Conservation (phyloP, 2,113 vertebrate genomes). For the Passer domesticus region DNA sequence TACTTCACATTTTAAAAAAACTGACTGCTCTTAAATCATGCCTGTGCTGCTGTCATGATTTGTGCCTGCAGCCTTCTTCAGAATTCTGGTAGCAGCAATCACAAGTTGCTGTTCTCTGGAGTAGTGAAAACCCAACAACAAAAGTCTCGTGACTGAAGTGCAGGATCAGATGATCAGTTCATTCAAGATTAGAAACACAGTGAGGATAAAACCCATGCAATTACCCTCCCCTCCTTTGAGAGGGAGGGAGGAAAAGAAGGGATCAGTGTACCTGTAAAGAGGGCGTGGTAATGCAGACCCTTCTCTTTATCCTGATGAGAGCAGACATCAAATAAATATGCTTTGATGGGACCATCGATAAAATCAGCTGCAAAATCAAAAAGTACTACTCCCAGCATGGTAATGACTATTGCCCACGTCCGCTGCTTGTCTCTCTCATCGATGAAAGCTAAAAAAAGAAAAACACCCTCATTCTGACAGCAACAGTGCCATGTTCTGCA, state of each 20-base stretch:
- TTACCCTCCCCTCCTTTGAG: background rate
- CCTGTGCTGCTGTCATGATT: background rate
- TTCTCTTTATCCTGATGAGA: conserved; percentile 91
- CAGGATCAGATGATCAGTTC: conserved; percentile 64
- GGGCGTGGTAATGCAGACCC: conserved; percentile 94
- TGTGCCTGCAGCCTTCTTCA: background rate
- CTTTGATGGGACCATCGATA: conserved; percentile 97
- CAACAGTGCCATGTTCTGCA: background rate
- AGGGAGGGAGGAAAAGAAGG: background rate
- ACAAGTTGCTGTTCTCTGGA: conserved; percentile 55
- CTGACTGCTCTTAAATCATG: background rate
- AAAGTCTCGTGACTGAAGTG: conserved; percentile 54
- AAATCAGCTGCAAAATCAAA: conserved; percentile 99
- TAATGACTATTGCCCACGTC: conserved; percentile 85
- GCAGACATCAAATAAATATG: conserved; percentile 97
- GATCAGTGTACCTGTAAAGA: conserved; percentile 89
- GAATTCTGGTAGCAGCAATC: conserved; percentile 7
- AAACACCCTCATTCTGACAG: conserved; percentile 32
- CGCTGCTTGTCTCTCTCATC: conserved; percentile 56
- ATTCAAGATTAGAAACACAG: conserved; percentile 26
- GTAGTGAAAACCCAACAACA: background rate
- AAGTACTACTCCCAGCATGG: conserved; percentile 94
- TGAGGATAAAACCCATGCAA: background rate
- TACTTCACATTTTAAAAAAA: background rate
- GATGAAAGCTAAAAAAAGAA: conserved; percentile 72